These are phyloP conservation scores for Drosophila gunungcola DNA, from an alignment of 1,140 invertebrate genomes.

Conservation along the genomic window DNA sequence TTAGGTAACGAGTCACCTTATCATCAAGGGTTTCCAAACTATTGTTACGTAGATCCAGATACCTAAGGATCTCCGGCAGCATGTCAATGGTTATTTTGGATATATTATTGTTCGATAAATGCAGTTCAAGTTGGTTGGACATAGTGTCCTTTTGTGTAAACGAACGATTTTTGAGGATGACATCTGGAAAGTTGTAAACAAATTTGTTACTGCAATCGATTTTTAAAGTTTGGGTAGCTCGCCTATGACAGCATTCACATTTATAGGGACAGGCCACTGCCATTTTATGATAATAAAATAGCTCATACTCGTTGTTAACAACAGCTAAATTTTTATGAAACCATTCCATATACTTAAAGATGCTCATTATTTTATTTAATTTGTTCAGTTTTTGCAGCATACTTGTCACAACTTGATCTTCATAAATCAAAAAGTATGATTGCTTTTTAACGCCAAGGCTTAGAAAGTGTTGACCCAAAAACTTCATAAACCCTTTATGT, in stretches of 20 bases:
- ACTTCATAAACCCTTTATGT: slow-evolving; percentile 10
- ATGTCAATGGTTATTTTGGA: not conserved
- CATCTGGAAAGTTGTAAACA: not conserved
- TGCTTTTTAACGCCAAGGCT: slow-evolving; percentile 1
- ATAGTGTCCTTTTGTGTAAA: not conserved
- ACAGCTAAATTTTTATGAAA: not conserved
- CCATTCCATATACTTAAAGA: slow-evolving; percentile 18
- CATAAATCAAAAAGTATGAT: slow-evolving; percentile 9
- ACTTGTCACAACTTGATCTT: not conserved
- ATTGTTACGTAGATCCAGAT: slow-evolving; percentile 27
- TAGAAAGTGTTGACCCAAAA: slow-evolving; percentile 4
- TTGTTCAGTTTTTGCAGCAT: not conserved
- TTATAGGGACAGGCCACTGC: slow-evolving; percentile 3
- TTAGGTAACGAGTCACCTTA: not conserved
- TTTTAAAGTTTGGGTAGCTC: not conserved
- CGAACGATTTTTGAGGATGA: not conserved
- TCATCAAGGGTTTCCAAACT: slow-evolving; percentile 12
- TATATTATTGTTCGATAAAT: slow-evolving; percentile 14
- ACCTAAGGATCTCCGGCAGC: slow-evolving; percentile 1
- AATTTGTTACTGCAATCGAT: slow-evolving; percentile 12
- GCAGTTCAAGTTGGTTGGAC: not conserved
- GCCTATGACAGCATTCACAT: slow-evolving; percentile 15
- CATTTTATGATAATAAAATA: not conserved
- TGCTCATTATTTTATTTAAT: slow-evolving; percentile 1
- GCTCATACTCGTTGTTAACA: slow-evolving; percentile 9